A percentile compares a stretch with the other conserved stretches of the same genome.
These are phyloP conservation scores for Struthidea cinerea DNA, from an alignment of 2,113 vertebrate species.

Conservation along the genomic window DNA sequence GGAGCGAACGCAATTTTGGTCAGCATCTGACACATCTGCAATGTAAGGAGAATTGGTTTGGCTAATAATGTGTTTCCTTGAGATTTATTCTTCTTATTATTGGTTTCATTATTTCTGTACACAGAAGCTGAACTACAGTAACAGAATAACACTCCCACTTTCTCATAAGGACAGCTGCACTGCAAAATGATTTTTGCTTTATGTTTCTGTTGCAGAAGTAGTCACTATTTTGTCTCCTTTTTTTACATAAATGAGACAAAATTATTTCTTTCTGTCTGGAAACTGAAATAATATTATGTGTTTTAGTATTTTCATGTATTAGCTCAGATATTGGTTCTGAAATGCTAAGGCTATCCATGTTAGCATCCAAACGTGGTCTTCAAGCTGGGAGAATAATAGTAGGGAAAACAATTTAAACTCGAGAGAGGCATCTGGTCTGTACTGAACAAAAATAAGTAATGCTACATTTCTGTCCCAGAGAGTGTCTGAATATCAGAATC, in stretches of 20 bases:
- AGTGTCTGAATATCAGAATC: background rate
- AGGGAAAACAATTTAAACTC: background rate
- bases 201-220: background rate
- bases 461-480: background rate
- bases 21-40: background rate
- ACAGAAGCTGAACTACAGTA: background rate
- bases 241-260: background rate
- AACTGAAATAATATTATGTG: background rate
- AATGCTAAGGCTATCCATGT: background rate
- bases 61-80: background rate
- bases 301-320: background rate
- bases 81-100: background rate
- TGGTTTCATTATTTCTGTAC: background rate
- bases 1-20: background rate
- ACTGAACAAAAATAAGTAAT: background rate
- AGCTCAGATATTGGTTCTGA: background rate
- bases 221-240: background rate
- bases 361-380: background rate
- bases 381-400: background rate
- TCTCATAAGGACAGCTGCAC: background rate
- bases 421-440: background rate
- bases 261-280: background rate
- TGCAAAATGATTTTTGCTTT: background rate
- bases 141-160: background rate
- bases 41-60: fast-evolving